Conservation (phyloP, 2,797 vertebrate species). For the Microtus obscurus region DNA sequence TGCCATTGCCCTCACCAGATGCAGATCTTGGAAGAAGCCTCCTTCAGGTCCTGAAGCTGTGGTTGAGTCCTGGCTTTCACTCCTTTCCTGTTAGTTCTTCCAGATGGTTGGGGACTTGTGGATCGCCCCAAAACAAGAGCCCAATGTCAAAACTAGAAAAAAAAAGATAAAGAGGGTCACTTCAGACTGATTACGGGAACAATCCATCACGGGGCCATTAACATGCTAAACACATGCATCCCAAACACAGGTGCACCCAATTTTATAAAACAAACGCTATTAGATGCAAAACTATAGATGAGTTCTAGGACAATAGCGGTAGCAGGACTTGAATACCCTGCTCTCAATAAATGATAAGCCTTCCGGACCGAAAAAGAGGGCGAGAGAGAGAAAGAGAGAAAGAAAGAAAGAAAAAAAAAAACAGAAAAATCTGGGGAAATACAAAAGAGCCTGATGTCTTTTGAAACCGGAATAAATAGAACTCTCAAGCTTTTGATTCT, state of each 20-base stretch:
- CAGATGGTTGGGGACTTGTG: not conserved
- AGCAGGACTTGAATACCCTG: not conserved
- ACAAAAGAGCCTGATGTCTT: conserved; percentile 16
- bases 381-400: not conserved
- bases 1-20: rapidly evolving
- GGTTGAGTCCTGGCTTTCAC: too few species aligned
- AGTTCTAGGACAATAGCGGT: not conserved
- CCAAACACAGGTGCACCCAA: not conserved
- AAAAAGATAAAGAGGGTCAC: not conserved
- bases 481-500: not conserved
- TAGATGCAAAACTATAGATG: not conserved
- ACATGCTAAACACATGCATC: not conserved
- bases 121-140: not conserved
- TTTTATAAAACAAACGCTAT: not conserved
- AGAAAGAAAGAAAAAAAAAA: too few species aligned
- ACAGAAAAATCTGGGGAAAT: not conserved
- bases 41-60: rapidly evolving
- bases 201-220: not conserved
- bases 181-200: not conserved
- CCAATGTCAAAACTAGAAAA: not conserved
- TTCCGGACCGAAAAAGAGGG: not conserved
- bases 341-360: not conserved
- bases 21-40: not conserved
- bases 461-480: not conserved
- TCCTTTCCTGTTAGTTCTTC: not conserved